Evolutionary conservation across 2,797 vertebrate genomes (phyloP), one percentile per base, ranked within the genome.

Genomic region (Ataeniobius toweri): DNA sequence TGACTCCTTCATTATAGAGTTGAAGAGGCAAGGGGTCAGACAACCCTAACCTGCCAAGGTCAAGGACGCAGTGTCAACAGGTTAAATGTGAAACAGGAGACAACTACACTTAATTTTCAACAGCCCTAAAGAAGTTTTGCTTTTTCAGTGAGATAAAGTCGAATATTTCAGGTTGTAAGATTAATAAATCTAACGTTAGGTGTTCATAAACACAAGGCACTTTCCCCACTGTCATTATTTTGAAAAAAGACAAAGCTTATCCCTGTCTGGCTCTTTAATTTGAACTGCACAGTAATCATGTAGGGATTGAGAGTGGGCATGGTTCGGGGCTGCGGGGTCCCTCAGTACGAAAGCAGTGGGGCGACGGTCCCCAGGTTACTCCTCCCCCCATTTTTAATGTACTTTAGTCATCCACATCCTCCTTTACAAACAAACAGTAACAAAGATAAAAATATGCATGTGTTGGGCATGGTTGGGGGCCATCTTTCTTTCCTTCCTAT

Each of bases 1-100:
- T 53, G 31, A 8, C 65, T 56, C 18, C 20, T 75, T 77, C 76
- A 88, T 91, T 84, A 74, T 24, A 20, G 44, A 63, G 44, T 24
- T 13, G 12, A 71, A 26, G 36, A 48, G 74, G 75, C 10, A 22
- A 24, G 39, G 76, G 83, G 82, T 88, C 76, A 71, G 72, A 82
- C 51, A 46, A 41, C 39, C 58, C 31, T 9, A 12, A 31, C 50
- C 39, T 31, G 76, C 39, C 53, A 75, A 39, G 73, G 36, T 46
- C 70, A 68, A 81, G 61, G 71, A 79, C 56, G n/a, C 59, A 68
- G 73, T 6, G 28, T 26, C 58, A 26, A 36, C 44, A 67, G 13
- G 48, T 69, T 58, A 70, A 76, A 75, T 63, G 48, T 20, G 26
- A 7, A 14, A 39, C 73, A 65, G 58, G 4, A 79, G 69, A 81